Percentiles rank a stretch among this genome's conserved stretches.
Evolutionary conservation across 2,888 invertebrate genomes (phyloP).

Genomic region (Tachystola acroxantha): DNA sequence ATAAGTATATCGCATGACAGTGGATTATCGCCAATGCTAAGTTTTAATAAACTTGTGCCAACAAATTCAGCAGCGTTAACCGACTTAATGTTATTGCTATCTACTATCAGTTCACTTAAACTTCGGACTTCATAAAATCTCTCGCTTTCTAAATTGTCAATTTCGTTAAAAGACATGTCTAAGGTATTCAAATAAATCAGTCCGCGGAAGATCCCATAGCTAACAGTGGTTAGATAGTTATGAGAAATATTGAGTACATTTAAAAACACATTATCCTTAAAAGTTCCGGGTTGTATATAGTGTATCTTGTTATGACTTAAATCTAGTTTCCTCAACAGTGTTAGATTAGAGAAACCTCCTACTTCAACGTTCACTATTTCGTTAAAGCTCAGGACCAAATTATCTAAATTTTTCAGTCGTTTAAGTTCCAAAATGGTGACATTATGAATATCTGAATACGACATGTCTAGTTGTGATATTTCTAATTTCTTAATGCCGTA

Average conservation of each 20-base stretch:
- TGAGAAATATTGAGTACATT: constrained; percentile 45
- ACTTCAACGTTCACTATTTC: constrained; percentile 19
- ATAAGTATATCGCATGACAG: constrained; percentile 42
- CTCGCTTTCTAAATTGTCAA: constrained; percentile 41
- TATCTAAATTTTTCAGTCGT: constrained; percentile 24
- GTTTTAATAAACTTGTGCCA: constrained; percentile 23
- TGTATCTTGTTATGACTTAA: constrained; percentile 46
- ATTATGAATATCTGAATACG: constrained; percentile 30
- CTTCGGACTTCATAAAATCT: constrained; percentile 41
- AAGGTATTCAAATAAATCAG: constrained; percentile 33
- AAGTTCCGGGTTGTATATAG: constrained; percentile 46
- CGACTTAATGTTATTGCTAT: constrained; percentile 43
- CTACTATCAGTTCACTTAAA: constrained; percentile 38
- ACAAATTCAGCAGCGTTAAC: constrained; percentile 37
- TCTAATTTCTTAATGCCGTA: constrained; percentile 21
- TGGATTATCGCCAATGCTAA: constrained; percentile 60
- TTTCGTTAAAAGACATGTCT: constrained; percentile 49
- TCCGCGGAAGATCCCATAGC: constrained; percentile 48
- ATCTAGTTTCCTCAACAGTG: constrained; percentile 31
- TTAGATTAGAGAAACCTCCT: not conserved
- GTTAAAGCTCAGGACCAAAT: constrained; percentile 37
- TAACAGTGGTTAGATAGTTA: constrained; percentile 34
- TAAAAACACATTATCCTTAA: constrained; percentile 39
- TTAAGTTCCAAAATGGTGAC: constrained; percentile 30
- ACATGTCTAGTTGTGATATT: constrained; percentile 20